Evolutionary conservation across 2,797 vertebrate species (phyloP).

Genomic region (Cryptoblepharus egeriae): DNA sequence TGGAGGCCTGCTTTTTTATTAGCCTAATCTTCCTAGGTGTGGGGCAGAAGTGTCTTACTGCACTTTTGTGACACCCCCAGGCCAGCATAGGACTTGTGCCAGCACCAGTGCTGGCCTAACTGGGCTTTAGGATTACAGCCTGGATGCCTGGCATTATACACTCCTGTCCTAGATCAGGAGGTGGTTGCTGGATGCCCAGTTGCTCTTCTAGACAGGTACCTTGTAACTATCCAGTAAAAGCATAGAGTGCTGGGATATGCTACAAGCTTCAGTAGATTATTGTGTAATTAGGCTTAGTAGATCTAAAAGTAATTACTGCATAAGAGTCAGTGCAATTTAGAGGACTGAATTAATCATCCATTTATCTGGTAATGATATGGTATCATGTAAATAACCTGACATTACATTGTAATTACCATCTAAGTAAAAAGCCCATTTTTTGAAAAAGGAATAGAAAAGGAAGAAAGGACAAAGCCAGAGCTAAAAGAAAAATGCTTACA

Average conservation of each 20-base stretch:
- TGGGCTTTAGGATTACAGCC: no score
- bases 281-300: conserved; percentile 51
- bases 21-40: no score
- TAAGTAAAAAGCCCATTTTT: conserved; percentile 34
- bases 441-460: not conserved
- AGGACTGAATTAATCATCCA: conserved; percentile 49
- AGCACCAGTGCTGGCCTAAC: no score
- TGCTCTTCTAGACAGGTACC: no score
- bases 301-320: conserved; percentile 54
- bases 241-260: not conserved
- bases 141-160: not conserved
- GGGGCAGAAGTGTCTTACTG: no score
- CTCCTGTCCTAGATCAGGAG: no score
- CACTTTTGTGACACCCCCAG: no score
- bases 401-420: conserved; percentile 54
- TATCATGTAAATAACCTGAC: conserved; percentile 42
- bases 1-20: no score
- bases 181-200: no score
- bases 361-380: conserved; percentile 48
- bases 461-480: not conserved
- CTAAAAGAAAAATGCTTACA: not conserved
- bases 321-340: conserved; percentile 30
- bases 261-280: conserved; percentile 41
- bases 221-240: not conserved
- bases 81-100: no score